Base-by-base conservation (phyloP, 2,888 invertebrate species). In the Apamea anceps region DNA sequence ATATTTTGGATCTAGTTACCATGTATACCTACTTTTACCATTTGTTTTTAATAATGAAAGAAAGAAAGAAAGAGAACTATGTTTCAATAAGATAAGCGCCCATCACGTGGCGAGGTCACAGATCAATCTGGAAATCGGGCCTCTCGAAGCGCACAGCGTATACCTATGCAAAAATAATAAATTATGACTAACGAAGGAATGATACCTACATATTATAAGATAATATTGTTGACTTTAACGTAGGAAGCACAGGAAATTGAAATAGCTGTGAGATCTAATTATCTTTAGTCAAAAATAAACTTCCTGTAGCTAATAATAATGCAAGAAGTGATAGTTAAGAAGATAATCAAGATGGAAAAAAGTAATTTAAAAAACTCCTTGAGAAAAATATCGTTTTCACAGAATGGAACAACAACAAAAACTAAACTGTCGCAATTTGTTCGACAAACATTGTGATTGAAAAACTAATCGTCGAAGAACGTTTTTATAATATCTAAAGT, bases 41-140 rank as follows among this genome's bases (percentile, higher is more conserved):
- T 54, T 54, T 54, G 21, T 63, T 81, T 62, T 45, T 5, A 0
- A n/a, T n/a, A 54, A 28, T 28, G 6, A 42, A 42, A 42, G 42
- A 42, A 7, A 42, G 7, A 42, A 42, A 37, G 37, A 37, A 37
- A 37, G 37, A 37, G 37, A 32, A 10, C 37, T 37, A 18, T 28
- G 28, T 80, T 42, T 68, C 25, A 25, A 48, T 60, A 12, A 65
- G 82, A 72, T 81, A 72, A 65, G 18, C 45, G 0, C 1, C 3
- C 1, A 65, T 48, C 73, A 72, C 48, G 65, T 0, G 18, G 12
- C 2, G 21, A 65, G 28, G 57, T 72, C 73, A n/a, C 2, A 37
- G 81, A 45, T 73, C 63, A 82, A 65, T 82, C 37, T 79, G 74
- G 63, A 73, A 82, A 48, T 73, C 13, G 1, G 32, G 42, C 54